Conservation (phyloP, 2,113 vertebrate genomes). For the Arothron firmamentum region DNA sequence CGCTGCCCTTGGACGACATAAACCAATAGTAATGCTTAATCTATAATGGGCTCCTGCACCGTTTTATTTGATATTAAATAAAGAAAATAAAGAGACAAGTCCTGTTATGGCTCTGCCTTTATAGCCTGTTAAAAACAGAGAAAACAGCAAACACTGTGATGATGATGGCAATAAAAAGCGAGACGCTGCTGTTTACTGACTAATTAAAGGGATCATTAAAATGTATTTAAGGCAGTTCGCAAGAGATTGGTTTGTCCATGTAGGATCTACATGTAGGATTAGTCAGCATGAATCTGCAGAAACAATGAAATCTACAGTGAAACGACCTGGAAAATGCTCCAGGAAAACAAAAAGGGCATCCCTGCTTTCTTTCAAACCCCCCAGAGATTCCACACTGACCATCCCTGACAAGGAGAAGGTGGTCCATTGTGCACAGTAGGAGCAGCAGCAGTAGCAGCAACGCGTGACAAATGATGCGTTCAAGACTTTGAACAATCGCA, state of each 20-base stretch:
- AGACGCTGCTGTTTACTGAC: neutral
- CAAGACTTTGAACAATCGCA: too few species aligned
- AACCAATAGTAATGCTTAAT: conserved; percentile 52
- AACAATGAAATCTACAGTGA: too few species aligned
- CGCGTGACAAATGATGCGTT: too few species aligned
- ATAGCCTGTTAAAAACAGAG: neutral
- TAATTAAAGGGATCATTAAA: neutral
- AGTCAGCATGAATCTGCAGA: neutral
- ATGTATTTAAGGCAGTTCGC: neutral
- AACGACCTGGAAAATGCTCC: too few species aligned
- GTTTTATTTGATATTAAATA: conserved; percentile 23
- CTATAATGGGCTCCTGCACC: conserved; percentile 15
- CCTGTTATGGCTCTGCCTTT: conserved; percentile 12
- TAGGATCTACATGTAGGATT: neutral
- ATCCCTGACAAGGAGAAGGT: too few species aligned
- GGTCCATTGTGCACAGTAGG: too few species aligned
- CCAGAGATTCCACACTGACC: too few species aligned
- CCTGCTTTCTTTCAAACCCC: too few species aligned
- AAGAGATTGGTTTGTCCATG: too few species aligned
- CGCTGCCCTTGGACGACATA: conserved; percentile 41
- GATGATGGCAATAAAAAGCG: neutral
- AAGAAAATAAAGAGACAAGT: conserved; percentile 20
- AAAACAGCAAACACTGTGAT: neutral
- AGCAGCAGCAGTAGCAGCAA: too few species aligned
- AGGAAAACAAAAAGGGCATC: too few species aligned